Evolutionary conservation across 2,888 invertebrate species (phyloP).

Genomic region (Liodrosophila aerea): DNA sequence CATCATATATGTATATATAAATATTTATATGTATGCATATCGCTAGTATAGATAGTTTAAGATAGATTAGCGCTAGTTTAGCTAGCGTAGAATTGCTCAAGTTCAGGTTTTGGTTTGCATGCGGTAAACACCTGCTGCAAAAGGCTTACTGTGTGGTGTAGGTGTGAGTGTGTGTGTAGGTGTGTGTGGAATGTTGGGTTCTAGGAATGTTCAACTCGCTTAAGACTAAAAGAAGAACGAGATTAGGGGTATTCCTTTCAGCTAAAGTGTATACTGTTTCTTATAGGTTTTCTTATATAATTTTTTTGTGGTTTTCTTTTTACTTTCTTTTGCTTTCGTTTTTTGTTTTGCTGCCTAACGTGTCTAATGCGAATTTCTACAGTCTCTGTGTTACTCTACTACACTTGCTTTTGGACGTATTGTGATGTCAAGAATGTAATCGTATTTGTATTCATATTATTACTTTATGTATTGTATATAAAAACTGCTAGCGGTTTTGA

Average conservation of each 20-base stretch:
- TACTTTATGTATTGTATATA: constrained; percentile 40
- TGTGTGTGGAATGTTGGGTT: constrained; percentile 29
- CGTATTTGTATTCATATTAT: constrained; percentile 32
- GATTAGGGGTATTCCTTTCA: constrained; percentile 49
- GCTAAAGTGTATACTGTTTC: constrained; percentile 28
- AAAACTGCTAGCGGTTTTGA: constrained; percentile 54
- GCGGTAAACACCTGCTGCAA: constrained; percentile 56
- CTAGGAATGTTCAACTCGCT: constrained; percentile 69
- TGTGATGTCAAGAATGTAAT: constrained; percentile 76
- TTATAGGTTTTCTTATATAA: constrained; percentile 14
- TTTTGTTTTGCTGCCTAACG: constrained; percentile 49
- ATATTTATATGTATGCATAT: constrained; percentile 42
- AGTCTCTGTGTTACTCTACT: constrained; percentile 76
- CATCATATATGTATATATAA: constrained; percentile 41
- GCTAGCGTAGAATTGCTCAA: constrained; percentile 68
- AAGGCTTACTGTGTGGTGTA: constrained; percentile 64
- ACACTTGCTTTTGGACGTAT: constrained; percentile 79
- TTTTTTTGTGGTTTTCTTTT: constrained; percentile 15
- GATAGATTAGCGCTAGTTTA: constrained; percentile 42
- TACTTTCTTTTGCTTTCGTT: constrained; percentile 5
- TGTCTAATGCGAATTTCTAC: constrained; percentile 75
- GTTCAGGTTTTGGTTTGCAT: constrained; percentile 67
- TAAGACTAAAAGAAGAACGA: constrained; percentile 66
- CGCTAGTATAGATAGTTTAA: constrained; percentile 39
- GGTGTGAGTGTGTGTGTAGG: constrained; percentile 26